Conservation (phyloP, 2,888 invertebrate genomes). For the Phytoseiulus persimilis region DNA sequence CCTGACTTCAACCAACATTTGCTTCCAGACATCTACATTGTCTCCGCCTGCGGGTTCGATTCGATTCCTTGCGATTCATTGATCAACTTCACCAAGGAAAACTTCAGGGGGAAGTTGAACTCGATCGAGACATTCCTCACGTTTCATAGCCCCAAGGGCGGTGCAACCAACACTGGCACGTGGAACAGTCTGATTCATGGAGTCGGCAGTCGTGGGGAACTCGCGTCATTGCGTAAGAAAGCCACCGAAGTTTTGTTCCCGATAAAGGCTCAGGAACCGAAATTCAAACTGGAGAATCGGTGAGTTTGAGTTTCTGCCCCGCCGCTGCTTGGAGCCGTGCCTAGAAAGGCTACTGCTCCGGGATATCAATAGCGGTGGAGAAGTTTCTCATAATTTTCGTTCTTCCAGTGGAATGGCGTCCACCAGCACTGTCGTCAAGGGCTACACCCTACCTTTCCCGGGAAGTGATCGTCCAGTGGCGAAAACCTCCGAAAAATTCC, state of each 20-base stretch:
- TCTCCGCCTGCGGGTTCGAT: conserved; percentile 88
- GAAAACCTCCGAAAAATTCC: conserved; percentile 67
- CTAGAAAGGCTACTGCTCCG: too few relatives aligned
- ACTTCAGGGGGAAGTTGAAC: conserved; percentile 68
- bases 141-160: conserved; percentile 44
- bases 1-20: background rate
- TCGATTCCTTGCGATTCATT: conserved; percentile 84
- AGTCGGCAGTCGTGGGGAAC: background rate
- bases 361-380: too few relatives aligned
- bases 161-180: background rate
- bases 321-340: too few relatives aligned
- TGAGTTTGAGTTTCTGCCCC: background rate
- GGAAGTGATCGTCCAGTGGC: conserved; percentile 73
- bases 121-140: conserved; percentile 61
- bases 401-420: background rate
- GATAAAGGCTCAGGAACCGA: conserved; percentile 10
- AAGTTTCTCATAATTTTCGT: background rate
- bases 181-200: conserved; percentile 32
- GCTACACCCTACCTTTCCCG: conserved; percentile 60
- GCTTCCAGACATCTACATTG: conserved; percentile 64
- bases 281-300: conserved; percentile 6
- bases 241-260: background rate
- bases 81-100: conserved; percentile 63
- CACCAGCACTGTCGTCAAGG: background rate
- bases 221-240: background rate